These are phyloP conservation scores for Lamellibrachia satsuma DNA, from an alignment of 2,888 invertebrate species.

Conservation along the genomic window DNA sequence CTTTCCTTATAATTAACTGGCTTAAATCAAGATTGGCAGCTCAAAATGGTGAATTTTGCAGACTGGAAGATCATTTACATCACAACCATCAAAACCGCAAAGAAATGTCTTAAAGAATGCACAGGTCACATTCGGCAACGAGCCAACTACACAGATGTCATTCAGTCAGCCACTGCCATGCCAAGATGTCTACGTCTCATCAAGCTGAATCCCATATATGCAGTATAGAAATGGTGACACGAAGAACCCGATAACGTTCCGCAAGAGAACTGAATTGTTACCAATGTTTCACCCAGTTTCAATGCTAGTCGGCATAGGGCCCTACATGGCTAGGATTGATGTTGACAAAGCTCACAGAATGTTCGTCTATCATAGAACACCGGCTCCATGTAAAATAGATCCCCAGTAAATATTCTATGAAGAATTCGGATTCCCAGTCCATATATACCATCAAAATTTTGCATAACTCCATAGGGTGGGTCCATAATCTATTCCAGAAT, in stretches of 20 bases:
- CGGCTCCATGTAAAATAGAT: background rate
- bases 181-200: background rate
- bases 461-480: background rate
- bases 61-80: background rate
- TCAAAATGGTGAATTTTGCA: background rate
- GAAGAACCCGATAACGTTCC: background rate
- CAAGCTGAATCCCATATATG: background rate
- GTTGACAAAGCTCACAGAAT: background rate
- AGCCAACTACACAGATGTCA: background rate
- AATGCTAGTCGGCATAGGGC: background rate
- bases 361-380: background rate
- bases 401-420: background rate
- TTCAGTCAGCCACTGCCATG: background rate
- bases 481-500: background rate
- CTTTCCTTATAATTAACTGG: background rate
- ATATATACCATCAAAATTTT: background rate
- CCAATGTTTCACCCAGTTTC: background rate
- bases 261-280: background rate
- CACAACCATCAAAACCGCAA: slow-evolving; percentile 12
- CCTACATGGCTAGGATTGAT: background rate
- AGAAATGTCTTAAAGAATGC: background rate
- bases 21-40: background rate
- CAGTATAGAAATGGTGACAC: background rate
- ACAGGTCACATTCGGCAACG: background rate
- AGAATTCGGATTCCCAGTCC: background rate